These are phyloP conservation scores for Trematocara zebra DNA, from an alignment of 2,113 vertebrate species.

Conservation along the genomic window DNA sequence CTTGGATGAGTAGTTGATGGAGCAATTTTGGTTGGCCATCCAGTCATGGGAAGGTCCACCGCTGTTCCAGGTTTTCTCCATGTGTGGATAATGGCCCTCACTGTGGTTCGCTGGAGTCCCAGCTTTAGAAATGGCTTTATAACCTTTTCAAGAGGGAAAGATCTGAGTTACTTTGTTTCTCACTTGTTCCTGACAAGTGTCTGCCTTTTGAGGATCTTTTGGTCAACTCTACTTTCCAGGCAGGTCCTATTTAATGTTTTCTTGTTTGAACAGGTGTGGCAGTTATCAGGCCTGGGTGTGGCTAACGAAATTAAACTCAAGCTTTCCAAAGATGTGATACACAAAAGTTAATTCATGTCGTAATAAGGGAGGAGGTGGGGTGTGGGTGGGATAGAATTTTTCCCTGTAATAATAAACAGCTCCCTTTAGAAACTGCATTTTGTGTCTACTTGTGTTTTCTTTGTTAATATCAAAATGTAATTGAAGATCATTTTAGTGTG, in stretches of 20 bases:
- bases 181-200: neutral
- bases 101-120: neutral
- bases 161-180: neutral
- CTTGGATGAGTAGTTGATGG: neutral
- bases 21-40: neutral
- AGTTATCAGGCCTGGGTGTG: neutral
- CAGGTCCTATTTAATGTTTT: neutral
- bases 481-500: neutral
- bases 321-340: neutral
- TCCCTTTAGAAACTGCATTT: neutral
- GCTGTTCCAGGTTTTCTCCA: neutral
- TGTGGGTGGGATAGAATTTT: neutral
- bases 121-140: neutral
- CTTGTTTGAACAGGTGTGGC: neutral
- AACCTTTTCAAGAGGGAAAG: neutral
- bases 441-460: neutral
- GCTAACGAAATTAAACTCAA: neutral
- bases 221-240: neutral
- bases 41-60: neutral
- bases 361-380: neutral
- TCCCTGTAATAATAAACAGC: neutral
- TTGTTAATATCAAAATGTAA: neutral
- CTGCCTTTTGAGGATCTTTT: neutral
- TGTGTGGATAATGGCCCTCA: neutral
- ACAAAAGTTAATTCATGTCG: neutral